Percentiles rank a stretch among this genome's conserved stretches.
Evolutionary conservation across 2,888 invertebrate genomes (phyloP).

Genomic region (Papilio demoleus): DNA sequence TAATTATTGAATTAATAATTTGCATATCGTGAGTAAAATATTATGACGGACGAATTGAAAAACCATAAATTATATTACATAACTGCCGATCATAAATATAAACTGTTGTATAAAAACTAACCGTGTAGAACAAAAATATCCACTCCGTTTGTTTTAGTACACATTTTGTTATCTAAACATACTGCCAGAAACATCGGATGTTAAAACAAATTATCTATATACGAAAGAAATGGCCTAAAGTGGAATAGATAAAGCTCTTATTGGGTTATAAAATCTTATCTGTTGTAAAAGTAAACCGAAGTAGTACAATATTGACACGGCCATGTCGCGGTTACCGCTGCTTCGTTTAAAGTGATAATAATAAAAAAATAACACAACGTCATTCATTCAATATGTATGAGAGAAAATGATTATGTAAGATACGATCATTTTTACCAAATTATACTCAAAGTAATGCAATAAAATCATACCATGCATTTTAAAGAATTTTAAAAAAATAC

Average conservation of each 20-base stretch:
- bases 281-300: conserved; percentile 37
- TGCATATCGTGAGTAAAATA: too few relatives aligned
- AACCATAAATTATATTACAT: neutral
- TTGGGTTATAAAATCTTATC: conserved; percentile 37
- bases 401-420: neutral
- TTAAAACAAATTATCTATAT: conserved; percentile 24
- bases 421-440: too few relatives aligned
- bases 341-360: conserved; percentile 32
- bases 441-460: too few relatives aligned
- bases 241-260: conserved; percentile 28
- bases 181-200: neutral
- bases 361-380: too few relatives aligned
- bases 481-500: too few relatives aligned
- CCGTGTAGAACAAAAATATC: neutral
- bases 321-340: conserved; percentile 31
- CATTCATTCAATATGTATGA: conserved; percentile 1
- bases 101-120: neutral
- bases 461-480: too few relatives aligned
- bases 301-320: conserved; percentile 33
- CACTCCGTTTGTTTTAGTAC: neutral
- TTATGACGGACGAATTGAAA: too few relatives aligned
- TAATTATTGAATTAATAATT: neutral
- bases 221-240: conserved; percentile 18
- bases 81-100: neutral
- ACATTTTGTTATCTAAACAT: neutral